Conservation (phyloP, 2,113 vertebrate genomes). For the Salminus brasiliensis region DNA sequence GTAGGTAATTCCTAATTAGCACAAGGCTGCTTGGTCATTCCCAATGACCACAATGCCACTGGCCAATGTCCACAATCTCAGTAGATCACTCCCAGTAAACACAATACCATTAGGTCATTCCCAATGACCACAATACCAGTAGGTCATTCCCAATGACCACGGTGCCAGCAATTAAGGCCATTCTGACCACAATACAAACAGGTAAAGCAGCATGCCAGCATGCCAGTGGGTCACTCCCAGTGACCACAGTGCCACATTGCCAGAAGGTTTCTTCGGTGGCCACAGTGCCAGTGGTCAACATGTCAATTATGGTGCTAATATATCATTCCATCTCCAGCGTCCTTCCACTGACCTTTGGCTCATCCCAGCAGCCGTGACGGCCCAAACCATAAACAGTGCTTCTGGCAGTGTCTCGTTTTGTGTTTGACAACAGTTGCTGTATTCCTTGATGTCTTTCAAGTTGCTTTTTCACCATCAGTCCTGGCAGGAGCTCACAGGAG, state of each 20-base stretch:
- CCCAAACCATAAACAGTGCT: conserved; percentile 4
- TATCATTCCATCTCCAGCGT: not conserved
- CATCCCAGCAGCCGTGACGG: not conserved
- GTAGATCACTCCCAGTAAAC: not conserved
- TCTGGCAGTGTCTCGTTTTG: not conserved
- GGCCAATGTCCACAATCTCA: no score
- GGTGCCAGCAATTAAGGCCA: not conserved
- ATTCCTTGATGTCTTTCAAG: not conserved
- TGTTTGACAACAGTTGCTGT: not conserved
- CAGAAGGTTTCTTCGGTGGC: no score
- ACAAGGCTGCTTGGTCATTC: no score
- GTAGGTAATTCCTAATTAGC: no score
- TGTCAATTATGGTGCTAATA: no score
- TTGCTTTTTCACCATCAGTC: not conserved
- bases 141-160: no score
- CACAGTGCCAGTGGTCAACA: no score
- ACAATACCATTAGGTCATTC: not conserved
- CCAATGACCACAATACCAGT: not conserved
- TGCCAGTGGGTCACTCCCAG: not conserved
- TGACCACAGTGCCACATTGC: no score
- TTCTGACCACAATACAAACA: not conserved
- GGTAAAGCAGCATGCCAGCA: no score
- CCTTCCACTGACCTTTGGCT: not conserved
- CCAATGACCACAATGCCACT: no score
- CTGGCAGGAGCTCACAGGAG: not conserved